Conservation (phyloP, 2,113 vertebrate genomes). For the Cariama cristata region DNA sequence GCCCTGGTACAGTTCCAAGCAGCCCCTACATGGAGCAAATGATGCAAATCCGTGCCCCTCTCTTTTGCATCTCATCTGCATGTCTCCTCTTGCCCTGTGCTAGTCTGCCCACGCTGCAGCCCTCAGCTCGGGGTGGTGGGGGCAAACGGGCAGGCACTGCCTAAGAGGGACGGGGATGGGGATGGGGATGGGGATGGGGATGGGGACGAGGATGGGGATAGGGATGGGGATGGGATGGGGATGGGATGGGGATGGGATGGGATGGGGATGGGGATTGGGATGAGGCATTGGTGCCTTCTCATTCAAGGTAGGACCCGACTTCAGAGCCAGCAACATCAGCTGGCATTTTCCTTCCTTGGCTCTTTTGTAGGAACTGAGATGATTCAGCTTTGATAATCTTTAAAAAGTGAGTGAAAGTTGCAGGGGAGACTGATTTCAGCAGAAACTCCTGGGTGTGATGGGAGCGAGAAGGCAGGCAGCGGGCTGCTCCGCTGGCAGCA, state of each 20-base stretch:
- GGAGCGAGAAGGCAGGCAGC: rapidly evolving
- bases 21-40: background rate
- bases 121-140: rapidly evolving
- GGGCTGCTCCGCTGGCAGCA: background rate
- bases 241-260: background rate
- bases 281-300: background rate
- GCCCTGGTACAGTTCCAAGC: rapidly evolving
- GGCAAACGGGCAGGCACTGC: rapidly evolving
- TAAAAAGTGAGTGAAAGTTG: background rate
- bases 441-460: background rate
- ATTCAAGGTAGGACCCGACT: background rate
- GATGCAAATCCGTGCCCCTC: background rate
- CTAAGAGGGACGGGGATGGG: too few relatives aligned
- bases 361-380: background rate
- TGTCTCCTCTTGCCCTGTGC: rapidly evolving
- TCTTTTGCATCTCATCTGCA: constrained; percentile 7
- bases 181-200: rapidly evolving
- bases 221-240: background rate
- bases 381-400: background rate
- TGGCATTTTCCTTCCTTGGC: background rate
- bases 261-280: too few relatives aligned
- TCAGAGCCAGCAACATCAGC: background rate
- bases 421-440: background rate
- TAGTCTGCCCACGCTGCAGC: background rate
- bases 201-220: rapidly evolving